Conservation (phyloP, 2,113 vertebrate genomes). For the Coracopsis vasa region DNA sequence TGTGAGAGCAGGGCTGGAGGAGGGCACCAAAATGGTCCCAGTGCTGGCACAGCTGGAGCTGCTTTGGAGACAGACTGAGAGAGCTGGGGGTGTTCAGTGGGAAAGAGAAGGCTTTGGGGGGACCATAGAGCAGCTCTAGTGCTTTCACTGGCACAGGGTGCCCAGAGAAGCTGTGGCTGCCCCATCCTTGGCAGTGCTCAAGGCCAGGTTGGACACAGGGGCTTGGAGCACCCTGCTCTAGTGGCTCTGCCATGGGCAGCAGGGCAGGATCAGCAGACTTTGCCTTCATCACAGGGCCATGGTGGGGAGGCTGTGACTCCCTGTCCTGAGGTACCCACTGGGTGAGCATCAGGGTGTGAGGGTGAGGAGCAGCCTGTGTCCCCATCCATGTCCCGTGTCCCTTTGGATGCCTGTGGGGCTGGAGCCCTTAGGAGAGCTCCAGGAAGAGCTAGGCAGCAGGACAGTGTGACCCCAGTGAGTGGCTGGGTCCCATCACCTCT, state of each 20-base stretch:
- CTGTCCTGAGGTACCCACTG: fast-evolving
- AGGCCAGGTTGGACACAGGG: fast-evolving
- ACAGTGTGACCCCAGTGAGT: fast-evolving
- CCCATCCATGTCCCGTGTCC: not conserved
- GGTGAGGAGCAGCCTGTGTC: not conserved
- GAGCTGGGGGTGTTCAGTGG: not conserved
- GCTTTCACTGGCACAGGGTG: not conserved
- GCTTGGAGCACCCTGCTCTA: not conserved
- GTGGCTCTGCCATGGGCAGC: not conserved
- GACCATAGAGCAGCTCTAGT: not conserved
- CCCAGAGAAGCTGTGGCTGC: not conserved
- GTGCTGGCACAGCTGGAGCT: not conserved
- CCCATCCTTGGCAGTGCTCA: not conserved
- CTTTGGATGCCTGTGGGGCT: fast-evolving
- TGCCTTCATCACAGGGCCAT: not conserved
- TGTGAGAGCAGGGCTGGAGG: not conserved
- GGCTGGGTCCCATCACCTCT: not conserved
- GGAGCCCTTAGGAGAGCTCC: not conserved
- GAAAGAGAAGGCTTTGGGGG: not conserved
- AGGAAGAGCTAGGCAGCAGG: not conserved
- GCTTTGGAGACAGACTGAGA: not conserved
- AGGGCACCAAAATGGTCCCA: fast-evolving
- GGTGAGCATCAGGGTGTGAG: not conserved
- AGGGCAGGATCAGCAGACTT: not conserved
- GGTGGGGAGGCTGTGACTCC: not conserved